Evolutionary conservation across 2,113 vertebrate species (phyloP), one percentile per base, ranked within the genome.

Genomic region (Bucco capensis): DNA sequence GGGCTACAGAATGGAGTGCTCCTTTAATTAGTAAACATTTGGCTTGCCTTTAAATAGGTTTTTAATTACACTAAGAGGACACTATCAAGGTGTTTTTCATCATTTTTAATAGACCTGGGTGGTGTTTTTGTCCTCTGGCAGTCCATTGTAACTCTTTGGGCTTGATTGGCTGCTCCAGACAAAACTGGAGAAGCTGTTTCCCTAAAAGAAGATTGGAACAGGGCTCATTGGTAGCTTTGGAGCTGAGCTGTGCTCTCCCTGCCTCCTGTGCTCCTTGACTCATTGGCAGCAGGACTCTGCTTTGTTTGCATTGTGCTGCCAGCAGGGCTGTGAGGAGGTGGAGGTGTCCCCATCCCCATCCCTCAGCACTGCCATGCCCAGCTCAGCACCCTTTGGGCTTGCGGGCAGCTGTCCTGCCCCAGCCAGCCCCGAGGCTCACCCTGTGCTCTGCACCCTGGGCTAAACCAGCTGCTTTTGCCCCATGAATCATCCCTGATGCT

Each of bases 11-110:
- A 92, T 78, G 75, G 94, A 94, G 89, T 6, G 8, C 51, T 90
- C 4, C 11, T 88, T 92, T 94, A 92, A 96, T 96, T 96, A 96
- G 94, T 88, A 96, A 97, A 95, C 91, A 92, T 92, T 96, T 96
- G 94, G 93, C 84, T 72, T 74, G 94, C 67, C 78, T 94, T 87
- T 95, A 91, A 96, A 95, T 91, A 85, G 79, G 66, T 58, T 96
- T 97, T 95, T 96, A 96, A 96, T 97, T 94, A 94, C 79, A 88
- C 88, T 88, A 90, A 96, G 95, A 88, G 92, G 94, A 83, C 84
- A 69, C 62, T 77, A 67, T 85, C 64, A 85, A 96, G 92, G 94
- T 96, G 87, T 80, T 92, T 96, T 95, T 94, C 88, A 90, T 84
- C 61, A 80, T 74, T 91, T 97, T 92, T 84, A 95, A 89, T 79